Percentiles rank a stretch among this genome's conserved stretches.
These are phyloP conservation scores for Oedothorax gibbosus DNA, from an alignment of 1,140 invertebrate species.

Conservation along the genomic window DNA sequence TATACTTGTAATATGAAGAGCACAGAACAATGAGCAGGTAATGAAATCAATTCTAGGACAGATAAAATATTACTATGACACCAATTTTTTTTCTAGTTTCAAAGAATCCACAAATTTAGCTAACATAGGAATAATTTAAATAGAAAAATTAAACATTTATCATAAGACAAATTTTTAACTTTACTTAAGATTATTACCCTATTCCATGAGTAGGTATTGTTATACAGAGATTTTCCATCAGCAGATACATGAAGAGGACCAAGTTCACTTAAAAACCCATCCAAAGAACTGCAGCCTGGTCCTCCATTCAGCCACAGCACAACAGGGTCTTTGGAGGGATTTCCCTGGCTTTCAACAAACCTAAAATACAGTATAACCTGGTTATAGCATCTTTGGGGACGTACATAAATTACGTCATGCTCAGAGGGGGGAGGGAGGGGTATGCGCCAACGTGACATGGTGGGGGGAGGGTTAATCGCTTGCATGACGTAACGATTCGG, in stretches of 20 bases:
- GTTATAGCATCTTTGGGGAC: no score
- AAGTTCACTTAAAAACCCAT: slow-evolving; percentile 71
- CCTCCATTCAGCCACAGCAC: slow-evolving; percentile 75
- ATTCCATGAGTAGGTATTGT: slow-evolving; percentile 72
- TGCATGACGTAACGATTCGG: no score
- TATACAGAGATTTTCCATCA: slow-evolving; percentile 67
- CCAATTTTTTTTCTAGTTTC: no score
- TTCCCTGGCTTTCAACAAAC: slow-evolving; percentile 72
- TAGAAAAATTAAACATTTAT: background rate
- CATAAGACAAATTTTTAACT: background rate
- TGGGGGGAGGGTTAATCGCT: no score
- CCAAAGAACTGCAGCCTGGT: slow-evolving; percentile 72
- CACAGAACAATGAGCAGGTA: no score
- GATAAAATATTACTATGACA: no score
- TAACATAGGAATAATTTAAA: background rate
- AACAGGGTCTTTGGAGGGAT: slow-evolving; percentile 70
- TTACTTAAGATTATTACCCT: slow-evolving; percentile 64
- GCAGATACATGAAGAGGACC: slow-evolving; percentile 71
- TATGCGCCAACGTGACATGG: no score
- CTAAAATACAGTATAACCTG: slow-evolving; percentile 62
- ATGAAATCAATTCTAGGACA: no score
- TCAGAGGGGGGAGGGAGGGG: no score
- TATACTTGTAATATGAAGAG: no score
- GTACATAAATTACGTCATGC: no score
- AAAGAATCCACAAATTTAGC: no score